A percentile compares a stretch with the other conserved stretches of the same genome.
Conservation (phyloP, 1,140 invertebrate species). For the Hestina assimilis region DNA sequence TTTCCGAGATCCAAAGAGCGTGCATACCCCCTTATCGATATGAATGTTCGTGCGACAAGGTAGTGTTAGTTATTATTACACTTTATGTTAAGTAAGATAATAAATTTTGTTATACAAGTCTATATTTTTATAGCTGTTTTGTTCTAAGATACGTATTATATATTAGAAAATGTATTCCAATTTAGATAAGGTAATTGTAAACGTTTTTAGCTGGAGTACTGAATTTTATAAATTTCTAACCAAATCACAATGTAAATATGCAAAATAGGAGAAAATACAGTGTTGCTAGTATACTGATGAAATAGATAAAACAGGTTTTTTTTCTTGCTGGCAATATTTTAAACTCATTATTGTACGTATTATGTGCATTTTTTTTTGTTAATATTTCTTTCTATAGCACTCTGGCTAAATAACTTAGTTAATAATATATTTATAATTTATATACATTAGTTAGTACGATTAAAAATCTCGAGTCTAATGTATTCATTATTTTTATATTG, state of each 20-base stretch:
- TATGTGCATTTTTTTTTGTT: neutral
- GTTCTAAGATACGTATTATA: constrained; percentile 46
- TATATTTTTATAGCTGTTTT: constrained; percentile 65
- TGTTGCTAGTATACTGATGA: no score
- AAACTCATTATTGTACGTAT: no score
- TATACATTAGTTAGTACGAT: constrained; percentile 59
- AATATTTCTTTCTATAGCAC: constrained; percentile 1
- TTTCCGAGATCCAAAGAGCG: no score
- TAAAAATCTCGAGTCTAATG: constrained; percentile 65
- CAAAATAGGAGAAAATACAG: no score
- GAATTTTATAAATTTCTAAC: neutral
- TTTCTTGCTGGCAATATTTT: no score
- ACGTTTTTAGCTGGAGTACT: constrained; percentile 45
- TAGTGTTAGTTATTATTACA: neutral
- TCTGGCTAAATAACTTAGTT: constrained; percentile 25
- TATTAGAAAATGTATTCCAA: constrained; percentile 63
- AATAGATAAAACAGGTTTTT: no score
- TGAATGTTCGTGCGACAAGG: constrained; percentile 9
- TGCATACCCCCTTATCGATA: no score
- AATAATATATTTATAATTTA: constrained; percentile 29
- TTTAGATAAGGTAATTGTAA: constrained; percentile 41
- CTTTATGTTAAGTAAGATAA: constrained; percentile 1
- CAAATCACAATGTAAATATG: no score
- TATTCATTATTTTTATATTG: constrained; percentile 77
- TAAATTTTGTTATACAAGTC: constrained; percentile 43